Evolutionary conservation across 2,888 invertebrate genomes (phyloP).

Genomic region (Acrobasis repandana): DNA sequence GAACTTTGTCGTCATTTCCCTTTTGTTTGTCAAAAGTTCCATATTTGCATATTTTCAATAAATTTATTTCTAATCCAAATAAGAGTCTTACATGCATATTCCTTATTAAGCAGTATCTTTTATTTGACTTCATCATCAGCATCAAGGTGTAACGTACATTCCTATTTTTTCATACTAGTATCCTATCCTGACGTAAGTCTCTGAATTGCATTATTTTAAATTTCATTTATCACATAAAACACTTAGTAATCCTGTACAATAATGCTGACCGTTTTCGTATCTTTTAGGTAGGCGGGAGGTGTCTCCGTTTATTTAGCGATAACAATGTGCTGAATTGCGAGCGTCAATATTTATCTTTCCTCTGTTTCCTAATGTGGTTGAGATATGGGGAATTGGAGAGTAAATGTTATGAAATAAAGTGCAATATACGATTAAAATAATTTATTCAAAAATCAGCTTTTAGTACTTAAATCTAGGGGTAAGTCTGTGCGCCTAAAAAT

Average conservation of each 20-base stretch:
- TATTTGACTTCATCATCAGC: too few species aligned
- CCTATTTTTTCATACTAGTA: too few species aligned
- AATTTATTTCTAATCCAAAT: too few species aligned
- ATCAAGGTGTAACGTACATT: too few species aligned
- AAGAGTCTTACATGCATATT: too few species aligned
- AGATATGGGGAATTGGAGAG: background rate
- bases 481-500: constrained; percentile 75
- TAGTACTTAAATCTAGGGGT: constrained; percentile 85
- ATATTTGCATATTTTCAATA: too few species aligned
- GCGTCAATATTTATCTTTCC: constrained; percentile 12
- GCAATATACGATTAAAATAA: constrained; percentile 37
- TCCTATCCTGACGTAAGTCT: too few species aligned
- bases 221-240: background rate
- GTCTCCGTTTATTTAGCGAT: constrained; percentile 14
- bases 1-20: too few species aligned
- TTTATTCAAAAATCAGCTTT: constrained; percentile 65
- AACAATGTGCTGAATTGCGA: constrained; percentile 8
- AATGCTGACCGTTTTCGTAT: background rate
- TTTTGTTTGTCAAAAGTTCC: too few species aligned
- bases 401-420: constrained; percentile 22
- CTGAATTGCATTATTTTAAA: too few species aligned
- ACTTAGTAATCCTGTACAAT: background rate
- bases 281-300: background rate
- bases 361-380: constrained; percentile 9
- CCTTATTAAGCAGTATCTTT: too few species aligned